Evolutionary conservation across 2,888 invertebrate species (phyloP), one percentile per base, ranked within the genome.

Genomic region (Drosophila helvetica): DNA sequence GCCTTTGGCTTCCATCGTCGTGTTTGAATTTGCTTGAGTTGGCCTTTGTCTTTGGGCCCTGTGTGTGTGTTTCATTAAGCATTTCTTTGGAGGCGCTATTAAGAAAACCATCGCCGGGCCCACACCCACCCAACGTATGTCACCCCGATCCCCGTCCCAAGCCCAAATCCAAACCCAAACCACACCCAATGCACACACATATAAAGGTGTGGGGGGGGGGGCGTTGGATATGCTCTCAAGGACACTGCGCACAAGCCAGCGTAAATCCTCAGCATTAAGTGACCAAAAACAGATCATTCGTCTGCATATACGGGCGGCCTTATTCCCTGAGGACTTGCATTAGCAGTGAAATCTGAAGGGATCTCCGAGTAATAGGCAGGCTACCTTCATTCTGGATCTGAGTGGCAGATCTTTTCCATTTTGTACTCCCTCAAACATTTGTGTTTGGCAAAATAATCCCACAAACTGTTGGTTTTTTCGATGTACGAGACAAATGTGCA

Each of bases 41-140:
- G 47, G 15, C 17, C 43, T 50, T 59, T 54, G 46, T 51, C 42
- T 46, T 45, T 27, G 8, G 10, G 15, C 12, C 17, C 56, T 66
- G 22, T 43, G 42, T 43, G 42, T 43, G 17, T 45, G 30, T 62
- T 62, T 63, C 12, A 63, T 63, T 63, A 33, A 60, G 42, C 62
- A 62, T 48, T 62, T 62, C 27, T 42, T 19, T 27, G 61, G 33
- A 8, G 17, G 12, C 15, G 58, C 43, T 43, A 54, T 50, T 62
- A 51, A 43, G 50, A 10, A 62, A 62, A 67, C 38, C n/a, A 43
- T 25, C 67, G 48, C 56, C 18, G 22, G 22, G 2, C 8, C 8
- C 27, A 2, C 7, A 7, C 55, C 55, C 55, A 55, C 65, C 66
- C 66, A 55, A 48, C 48, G 45, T 54, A 60, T 60, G 54, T 53